Base-by-base conservation (phyloP, 2,797 vertebrate species). In the Scarus forsteni region DNA sequence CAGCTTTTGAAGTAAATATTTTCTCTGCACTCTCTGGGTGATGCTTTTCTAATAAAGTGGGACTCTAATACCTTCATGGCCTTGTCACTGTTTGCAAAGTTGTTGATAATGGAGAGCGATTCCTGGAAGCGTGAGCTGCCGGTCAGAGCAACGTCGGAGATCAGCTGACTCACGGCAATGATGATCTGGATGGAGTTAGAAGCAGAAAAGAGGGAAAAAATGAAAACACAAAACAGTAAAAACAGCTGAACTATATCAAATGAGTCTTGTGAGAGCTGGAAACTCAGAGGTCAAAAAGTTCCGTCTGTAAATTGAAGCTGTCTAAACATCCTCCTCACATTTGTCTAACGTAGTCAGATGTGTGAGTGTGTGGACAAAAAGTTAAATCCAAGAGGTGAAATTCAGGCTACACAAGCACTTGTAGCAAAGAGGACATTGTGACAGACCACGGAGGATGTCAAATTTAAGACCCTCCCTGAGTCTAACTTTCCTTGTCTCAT, bases 81-180 rank as follows among this genome's bases (percentile, higher is more conserved):
- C 61, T 96, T 96, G 93, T 99, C 98, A 0, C 97, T 99, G 79
- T 98, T 99, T 60, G 98, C 98, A 78, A 98, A 99, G 92, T 99
- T 99, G 94, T 98, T 99, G 89, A 99, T 98, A 89, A 99, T 97
- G 60, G 97, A 98, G 18, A 99, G 94, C 1, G 98, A 98, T 79
- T 99, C 97, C 88, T 99, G 98, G 93, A 99, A 99, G 70, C 97
- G 95, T 0, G 97, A 97, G 42, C 97, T 98, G 72, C 97, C 97
- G 0, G 96, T 97, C 40, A 99, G 94, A 0, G 96, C 97, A 83
- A 99, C 97, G 15, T 99, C 97, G 7, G 97, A 97, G 86, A 99
- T 98, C 70, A 99, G 91, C 63, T 98, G 97, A 83, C 98, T 99
- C 39, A 99, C 98, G 0, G 97, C 97, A 15, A 99, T 99, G 83